Conservation (phyloP, 2,888 invertebrate genomes). For the Conomelus anceps region DNA sequence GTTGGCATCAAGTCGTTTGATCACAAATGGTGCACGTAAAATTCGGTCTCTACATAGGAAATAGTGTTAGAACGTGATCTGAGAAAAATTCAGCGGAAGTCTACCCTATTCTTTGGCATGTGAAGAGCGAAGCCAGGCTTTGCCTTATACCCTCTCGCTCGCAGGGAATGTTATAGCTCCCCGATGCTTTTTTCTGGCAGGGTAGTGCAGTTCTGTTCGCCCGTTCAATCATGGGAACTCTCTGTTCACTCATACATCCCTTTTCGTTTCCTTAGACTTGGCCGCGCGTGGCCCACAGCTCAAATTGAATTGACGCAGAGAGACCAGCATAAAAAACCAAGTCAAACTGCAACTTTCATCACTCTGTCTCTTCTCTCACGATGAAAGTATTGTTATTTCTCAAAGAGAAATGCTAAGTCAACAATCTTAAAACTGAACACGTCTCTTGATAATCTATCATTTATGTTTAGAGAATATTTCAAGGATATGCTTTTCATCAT, state of each 20-base stretch:
- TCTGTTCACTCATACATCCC: not conserved
- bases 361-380: not conserved
- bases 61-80: slow-evolving; percentile 12
- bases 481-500: not conserved
- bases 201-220: not conserved
- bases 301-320: not conserved
- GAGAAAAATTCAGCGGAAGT: slow-evolving; percentile 6
- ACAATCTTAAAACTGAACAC: not conserved
- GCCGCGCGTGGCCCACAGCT: not conserved
- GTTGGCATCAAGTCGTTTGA: slow-evolving; percentile 12
- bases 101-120: not conserved
- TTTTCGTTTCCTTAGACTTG: not conserved
- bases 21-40: slow-evolving; percentile 12
- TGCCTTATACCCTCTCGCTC: not conserved
- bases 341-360: not conserved
- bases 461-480: not conserved
- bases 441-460: not conserved
- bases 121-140: not conserved
- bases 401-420: not conserved
- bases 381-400: not conserved
- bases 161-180: not conserved
- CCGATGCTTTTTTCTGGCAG: not conserved
- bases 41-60: slow-evolving; percentile 11
- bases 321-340: not conserved
- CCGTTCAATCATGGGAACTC: not conserved